Conservation (phyloP, 92 coral and sea anemone genomes). For the Epizoanthus scotinus region DNA sequence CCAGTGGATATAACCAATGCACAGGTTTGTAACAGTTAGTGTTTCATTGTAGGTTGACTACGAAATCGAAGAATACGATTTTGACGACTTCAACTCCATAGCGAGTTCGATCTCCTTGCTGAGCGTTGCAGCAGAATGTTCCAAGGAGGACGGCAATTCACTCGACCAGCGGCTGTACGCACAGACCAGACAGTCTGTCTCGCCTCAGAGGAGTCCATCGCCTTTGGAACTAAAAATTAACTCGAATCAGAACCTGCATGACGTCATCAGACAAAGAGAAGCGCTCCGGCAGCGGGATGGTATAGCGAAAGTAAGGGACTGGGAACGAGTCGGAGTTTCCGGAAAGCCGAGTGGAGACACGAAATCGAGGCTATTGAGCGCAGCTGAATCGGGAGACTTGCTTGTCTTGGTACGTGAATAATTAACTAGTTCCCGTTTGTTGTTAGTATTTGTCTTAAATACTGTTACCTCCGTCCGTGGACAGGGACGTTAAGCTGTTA, state of each 20-base stretch:
- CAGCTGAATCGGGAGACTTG: constrained; percentile 85
- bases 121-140: constrained; percentile 58
- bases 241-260: constrained; percentile 5
- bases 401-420: constrained; percentile 67
- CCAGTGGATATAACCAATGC: no score
- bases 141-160: constrained; percentile 44
- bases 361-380: constrained; percentile 55
- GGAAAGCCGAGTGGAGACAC: constrained; percentile 44
- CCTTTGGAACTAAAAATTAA: constrained; percentile 29
- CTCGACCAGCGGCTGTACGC: constrained; percentile 29
- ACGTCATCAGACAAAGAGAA: constrained; percentile 25
- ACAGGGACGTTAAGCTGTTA: no score
- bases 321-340: constrained; percentile 68
- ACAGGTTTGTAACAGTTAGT: not conserved
- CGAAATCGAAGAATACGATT: constrained; percentile 88
- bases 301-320: constrained; percentile 73
- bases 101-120: constrained; percentile 89
- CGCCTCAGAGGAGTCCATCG: not conserved
- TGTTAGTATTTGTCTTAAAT: no score
- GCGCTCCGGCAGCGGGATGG: constrained; percentile 49
- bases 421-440: not conserved
- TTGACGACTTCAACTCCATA: constrained; percentile 87
- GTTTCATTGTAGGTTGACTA: constrained; percentile 7
- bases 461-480: no score
- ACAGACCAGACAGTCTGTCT: constrained; percentile 21